Evolutionary conservation across 2,797 vertebrate genomes (phyloP).

Genomic region (Limosa lapponica): DNA sequence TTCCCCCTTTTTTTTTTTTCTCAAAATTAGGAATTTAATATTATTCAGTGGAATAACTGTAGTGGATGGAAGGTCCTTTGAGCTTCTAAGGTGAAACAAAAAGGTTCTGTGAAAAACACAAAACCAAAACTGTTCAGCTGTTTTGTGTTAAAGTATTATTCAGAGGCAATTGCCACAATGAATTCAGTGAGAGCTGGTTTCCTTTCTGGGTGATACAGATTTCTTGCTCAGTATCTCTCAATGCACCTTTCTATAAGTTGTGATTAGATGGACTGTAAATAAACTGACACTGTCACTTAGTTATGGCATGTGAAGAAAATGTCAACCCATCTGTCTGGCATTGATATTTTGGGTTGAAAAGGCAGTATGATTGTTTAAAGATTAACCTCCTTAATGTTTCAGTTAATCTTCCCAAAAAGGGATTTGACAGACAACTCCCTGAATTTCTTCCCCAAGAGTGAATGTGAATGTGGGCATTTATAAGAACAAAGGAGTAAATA

Average conservation of each 20-base stretch:
- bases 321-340: background rate
- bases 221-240: background rate
- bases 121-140: background rate
- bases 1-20: background rate
- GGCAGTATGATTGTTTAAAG: background rate
- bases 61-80: background rate
- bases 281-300: background rate
- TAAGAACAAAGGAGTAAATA: background rate
- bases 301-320: background rate
- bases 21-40: background rate
- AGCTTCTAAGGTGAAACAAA: background rate
- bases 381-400: conserved; percentile 19
- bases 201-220: background rate
- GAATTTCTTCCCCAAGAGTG: background rate
- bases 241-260: background rate
- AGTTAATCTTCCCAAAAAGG: conserved; percentile 15
- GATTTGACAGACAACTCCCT: background rate
- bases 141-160: background rate
- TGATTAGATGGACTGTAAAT: background rate
- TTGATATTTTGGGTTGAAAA: background rate
- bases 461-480: background rate
- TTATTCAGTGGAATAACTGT: background rate
- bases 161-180: background rate
- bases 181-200: background rate
- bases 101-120: background rate